These are phyloP conservation scores for Tapera naevia DNA, from an alignment of 2,797 vertebrate species.

Conservation along the genomic window DNA sequence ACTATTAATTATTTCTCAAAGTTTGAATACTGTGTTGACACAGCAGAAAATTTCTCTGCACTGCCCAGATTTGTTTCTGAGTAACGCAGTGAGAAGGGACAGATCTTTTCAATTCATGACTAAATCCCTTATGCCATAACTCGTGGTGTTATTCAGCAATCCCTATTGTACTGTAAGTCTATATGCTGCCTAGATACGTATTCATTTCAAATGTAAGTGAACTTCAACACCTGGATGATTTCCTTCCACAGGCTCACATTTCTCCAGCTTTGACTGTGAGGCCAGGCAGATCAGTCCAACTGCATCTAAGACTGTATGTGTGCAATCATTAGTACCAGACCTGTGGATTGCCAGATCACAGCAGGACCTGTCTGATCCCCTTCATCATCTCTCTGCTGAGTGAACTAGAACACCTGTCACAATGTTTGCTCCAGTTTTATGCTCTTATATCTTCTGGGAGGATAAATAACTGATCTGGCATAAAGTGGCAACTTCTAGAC, in stretches of 20 bases:
- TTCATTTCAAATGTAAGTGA: background rate
- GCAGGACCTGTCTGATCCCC: background rate
- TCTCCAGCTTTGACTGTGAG: background rate
- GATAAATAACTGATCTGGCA: background rate
- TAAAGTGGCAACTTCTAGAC: background rate
- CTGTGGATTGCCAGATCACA: background rate
- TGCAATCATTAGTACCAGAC: background rate
- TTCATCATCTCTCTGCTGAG: background rate
- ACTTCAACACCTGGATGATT: background rate
- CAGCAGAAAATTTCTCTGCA: background rate
- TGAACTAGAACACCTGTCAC: background rate
- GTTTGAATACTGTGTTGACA: background rate
- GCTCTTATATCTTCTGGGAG: background rate
- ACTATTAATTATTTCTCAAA: background rate
- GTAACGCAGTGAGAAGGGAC: background rate
- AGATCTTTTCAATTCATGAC: background rate
- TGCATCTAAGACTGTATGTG: background rate
- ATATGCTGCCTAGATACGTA: background rate
- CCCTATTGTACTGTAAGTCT: background rate
- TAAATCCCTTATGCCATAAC: background rate
- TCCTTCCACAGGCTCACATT: background rate
- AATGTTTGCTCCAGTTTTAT: background rate
- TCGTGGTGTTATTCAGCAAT: background rate
- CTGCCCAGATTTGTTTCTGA: background rate
- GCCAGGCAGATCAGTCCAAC: background rate